These are phyloP conservation scores for Meiosimyza decipiens DNA, from an alignment of 2,888 invertebrate genomes.

Conservation along the genomic window DNA sequence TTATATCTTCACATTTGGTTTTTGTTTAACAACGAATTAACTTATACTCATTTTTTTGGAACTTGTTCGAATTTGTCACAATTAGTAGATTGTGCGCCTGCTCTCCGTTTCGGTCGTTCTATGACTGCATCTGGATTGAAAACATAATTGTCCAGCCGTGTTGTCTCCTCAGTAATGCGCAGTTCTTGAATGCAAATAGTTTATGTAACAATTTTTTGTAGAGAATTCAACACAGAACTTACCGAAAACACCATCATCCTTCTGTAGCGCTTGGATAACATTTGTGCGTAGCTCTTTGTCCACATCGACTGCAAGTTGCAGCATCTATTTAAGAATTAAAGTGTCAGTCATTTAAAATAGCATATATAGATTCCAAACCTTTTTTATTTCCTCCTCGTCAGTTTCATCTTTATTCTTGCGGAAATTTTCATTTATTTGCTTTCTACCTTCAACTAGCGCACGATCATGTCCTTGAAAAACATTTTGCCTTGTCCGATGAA, in stretches of 20 bases:
- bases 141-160: slow-evolving; percentile 72
- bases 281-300: slow-evolving; percentile 77
- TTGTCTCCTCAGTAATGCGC: slow-evolving; percentile 59
- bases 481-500: slow-evolving; percentile 76
- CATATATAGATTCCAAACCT: slow-evolving; percentile 68
- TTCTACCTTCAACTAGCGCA: slow-evolving; percentile 73
- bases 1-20: too few relatives aligned
- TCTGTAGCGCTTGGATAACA: slow-evolving; percentile 78
- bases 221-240: slow-evolving; percentile 47
- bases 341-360: neutral
- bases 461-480: slow-evolving; percentile 76
- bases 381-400: slow-evolving; percentile 72
- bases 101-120: slow-evolving; percentile 55
- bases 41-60: too few relatives aligned
- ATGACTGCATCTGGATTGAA: slow-evolving; percentile 70
- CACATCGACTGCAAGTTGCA: slow-evolving; percentile 76
- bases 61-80: slow-evolving; percentile 8
- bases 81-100: slow-evolving; percentile 30
- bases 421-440: slow-evolving; percentile 82
- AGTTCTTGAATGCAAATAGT: slow-evolving; percentile 48
- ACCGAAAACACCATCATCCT: slow-evolving; percentile 77
- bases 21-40: too few relatives aligned
- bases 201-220: slow-evolving; percentile 11
- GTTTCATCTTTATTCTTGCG: slow-evolving; percentile 74
- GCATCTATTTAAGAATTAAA: slow-evolving; percentile 68